Evolutionary conservation across 2,888 invertebrate species (phyloP), one percentile per base, ranked within the genome.

Genomic region (Drosophila parthenogenetica): DNA sequence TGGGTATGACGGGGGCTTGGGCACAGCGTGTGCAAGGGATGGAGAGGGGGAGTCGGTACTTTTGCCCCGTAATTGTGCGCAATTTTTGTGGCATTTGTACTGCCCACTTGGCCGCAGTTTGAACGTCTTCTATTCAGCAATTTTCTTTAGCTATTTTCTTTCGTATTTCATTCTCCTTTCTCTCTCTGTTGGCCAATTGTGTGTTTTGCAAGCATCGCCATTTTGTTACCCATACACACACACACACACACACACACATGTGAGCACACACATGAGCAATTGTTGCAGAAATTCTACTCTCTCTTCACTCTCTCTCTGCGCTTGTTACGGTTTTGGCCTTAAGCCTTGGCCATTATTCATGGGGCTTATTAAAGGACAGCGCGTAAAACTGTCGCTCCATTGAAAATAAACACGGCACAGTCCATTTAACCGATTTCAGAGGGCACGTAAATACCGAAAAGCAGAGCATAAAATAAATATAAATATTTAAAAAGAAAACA

Each of bases 391-490:
- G 76, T 78, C 78, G 74, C 55, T 51, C 32, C 64, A 62, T 49
- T 49, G 60, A 76, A 53, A 69, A 71, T 67, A 86, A 82, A 84
- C 63, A 81, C 75, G 70, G 66, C 69, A 86, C 85, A 88, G 84
- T 87, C 85, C 85, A 86, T 86, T 88, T 86, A 86, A 88, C 85
- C 81, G 88, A 88, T 88, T 86, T 72, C 71, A 55, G 59, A 35
- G 59, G 61, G 25, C 50, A 59, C 46, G 67, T 29, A 59, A 70
- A 80, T 35, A 35, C 11, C 35, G 49, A 3, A 50, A 32, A 37
- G 58, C 69, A 69, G 63, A 81, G 73, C 73, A 66, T 49, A 77
- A 87, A 85, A 84, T 75, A 86, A 86, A 89, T 81, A 86, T 86
- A 86, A 86, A 89, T 87, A 86, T 86, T 86, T 89, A 73, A 76